Percentiles rank a stretch among this genome's conserved stretches.
Evolutionary conservation across 2,888 invertebrate genomes (phyloP).

Genomic region (Cepaea hortensis): DNA sequence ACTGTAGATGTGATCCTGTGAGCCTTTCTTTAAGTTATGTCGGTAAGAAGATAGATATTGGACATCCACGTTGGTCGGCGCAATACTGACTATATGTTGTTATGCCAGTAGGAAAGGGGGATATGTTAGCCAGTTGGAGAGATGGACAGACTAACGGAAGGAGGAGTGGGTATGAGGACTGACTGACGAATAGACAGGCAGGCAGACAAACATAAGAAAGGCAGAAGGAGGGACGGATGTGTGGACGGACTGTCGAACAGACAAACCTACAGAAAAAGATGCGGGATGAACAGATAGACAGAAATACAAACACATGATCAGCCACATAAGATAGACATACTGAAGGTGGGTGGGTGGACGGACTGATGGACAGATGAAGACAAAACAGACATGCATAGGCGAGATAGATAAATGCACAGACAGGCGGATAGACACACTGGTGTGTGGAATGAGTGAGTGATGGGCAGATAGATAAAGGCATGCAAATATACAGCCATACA

Average conservation of each 20-base stretch:
- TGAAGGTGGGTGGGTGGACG: background rate
- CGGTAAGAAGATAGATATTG: no score
- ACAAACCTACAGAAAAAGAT: slow-evolving; percentile 13
- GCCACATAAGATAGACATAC: background rate
- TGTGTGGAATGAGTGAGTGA: no score
- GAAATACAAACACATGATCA: background rate
- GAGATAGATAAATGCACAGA: background rate
- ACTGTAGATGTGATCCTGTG: no score
- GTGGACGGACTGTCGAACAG: slow-evolving; percentile 20
- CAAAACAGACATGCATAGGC: background rate
- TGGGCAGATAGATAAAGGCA: no score
- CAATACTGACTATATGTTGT: no score
- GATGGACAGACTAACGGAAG: no score
- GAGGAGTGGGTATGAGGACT: background rate
- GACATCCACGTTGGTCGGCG: no score
- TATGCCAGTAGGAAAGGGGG: no score
- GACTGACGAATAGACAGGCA: slow-evolving; percentile 15
- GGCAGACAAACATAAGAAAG: background rate
- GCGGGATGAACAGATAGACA: slow-evolving; percentile 1
- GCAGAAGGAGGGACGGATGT: background rate
- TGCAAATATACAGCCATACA: no score
- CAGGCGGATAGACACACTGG: no score
- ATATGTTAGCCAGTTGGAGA: no score
- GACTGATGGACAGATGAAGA: background rate
- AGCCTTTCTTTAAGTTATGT: no score